Base-by-base conservation (phyloP, 1,140 invertebrate genomes). In the Palaemon carinicauda region DNA sequence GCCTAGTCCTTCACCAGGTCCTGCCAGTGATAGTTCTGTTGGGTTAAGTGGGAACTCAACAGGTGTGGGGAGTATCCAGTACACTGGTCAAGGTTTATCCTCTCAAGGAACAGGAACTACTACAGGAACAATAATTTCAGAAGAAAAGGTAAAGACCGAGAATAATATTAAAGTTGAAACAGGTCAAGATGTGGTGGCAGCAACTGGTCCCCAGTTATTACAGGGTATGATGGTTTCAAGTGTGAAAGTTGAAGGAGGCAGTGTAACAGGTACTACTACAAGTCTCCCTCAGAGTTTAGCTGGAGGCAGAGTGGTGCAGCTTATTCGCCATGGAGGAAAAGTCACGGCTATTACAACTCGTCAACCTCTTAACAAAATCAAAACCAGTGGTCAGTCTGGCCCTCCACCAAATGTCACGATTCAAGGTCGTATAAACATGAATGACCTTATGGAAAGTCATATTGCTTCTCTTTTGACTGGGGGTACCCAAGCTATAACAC, bases 1-100 rank as follows among this genome's bases (percentile, higher is more conserved):
- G 88, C 90, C 41, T 94, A 94, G 73, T 90, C 89, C 87, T n/a
- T 85, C 84, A 27, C 86, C 87, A 56, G 82, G 82, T 17, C 77
- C 81, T 60, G 82, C 81, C n/a, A 85, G 79, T 85, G 87, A 88
- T 53, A 83, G 82, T 51, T 83, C 80, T 80, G 65, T 84, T 51
- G 87, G 87, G 27, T 53, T 77, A 17, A 75, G 79, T 74, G 41
- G 79, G 24, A 81, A 51, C 50, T 24, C 65, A 10, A 33, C 83
- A 21, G 71, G 71, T 53, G 71, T 73, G 3, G 79, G 53, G 24
- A 75, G 79, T 50, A 71, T 80, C 60, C 85, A 87, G 71, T 83
- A 77, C 60, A 82, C 79, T 24, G n/a, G 52, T 19, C 81, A 83
- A 33, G 81, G 71, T 60, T 24, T 83, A 53, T 12, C 73, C 50